phyloP scores from a whole-genome alignment of 2,797 vertebrate genomes.

The Graptemys geographica region DNA sequence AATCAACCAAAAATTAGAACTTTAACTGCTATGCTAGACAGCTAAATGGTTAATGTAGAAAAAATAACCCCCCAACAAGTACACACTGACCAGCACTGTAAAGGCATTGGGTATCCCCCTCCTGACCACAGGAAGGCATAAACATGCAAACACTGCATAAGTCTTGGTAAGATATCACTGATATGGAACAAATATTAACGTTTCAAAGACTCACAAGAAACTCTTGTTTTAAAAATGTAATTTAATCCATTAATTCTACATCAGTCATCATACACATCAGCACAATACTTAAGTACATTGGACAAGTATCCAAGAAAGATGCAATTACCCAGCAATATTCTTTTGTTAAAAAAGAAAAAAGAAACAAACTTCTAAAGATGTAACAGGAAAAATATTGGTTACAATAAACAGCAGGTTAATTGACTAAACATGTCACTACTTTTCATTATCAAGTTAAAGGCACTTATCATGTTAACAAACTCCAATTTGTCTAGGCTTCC shows the following conservation, averaged over 20 bases:
- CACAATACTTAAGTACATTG: neutral
- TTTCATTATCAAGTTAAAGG: constrained; percentile 15
- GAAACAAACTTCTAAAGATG: neutral
- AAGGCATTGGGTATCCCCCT: neutral
- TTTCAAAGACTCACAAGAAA: neutral
- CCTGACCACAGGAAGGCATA: neutral
- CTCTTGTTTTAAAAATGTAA: neutral
- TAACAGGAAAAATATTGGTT: neutral
- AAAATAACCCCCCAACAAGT: neutral
- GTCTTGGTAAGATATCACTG: neutral
- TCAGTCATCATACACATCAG: neutral
- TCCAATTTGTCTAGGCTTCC: neutral
- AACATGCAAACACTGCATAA: neutral
- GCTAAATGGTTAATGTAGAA: neutral
- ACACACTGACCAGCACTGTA: neutral
- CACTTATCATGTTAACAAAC: neutral
- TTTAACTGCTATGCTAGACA: neutral
- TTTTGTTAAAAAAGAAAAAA: neutral
- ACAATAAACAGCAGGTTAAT: neutral
- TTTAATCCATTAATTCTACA: constrained; percentile 47
- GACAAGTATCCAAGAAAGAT: neutral
- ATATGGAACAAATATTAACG: neutral
- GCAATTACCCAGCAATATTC: neutral
- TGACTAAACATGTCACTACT: neutral
- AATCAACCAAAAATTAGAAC: neutral